phyloP scores from a whole-genome alignment of 2,888 invertebrate species.

The Orchestes rusci region DNA sequence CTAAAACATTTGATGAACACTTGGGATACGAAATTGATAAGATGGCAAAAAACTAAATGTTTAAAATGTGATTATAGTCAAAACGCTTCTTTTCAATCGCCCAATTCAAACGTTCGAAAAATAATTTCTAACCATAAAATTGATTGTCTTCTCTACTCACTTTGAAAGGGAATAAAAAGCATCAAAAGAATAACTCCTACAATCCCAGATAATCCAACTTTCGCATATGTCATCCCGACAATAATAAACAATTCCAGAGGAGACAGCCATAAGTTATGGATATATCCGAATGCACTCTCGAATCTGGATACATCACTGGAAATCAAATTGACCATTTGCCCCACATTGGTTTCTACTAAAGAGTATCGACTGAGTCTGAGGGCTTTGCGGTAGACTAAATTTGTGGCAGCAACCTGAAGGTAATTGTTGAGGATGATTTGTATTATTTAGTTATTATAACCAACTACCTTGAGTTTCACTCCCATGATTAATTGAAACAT shows the following conservation, averaged over 20 bases:
- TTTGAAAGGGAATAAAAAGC: constrained; percentile 37
- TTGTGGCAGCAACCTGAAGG: constrained; percentile 55
- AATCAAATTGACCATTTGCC: constrained; percentile 33
- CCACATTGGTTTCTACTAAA: constrained; percentile 29
- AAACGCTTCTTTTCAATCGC: too few species aligned
- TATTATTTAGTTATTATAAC: not conserved
- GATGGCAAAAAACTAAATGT: too few species aligned
- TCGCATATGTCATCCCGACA: constrained; percentile 47
- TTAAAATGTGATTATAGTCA: too few species aligned
- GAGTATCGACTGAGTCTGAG: constrained; percentile 28
- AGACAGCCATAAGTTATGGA: constrained; percentile 74
- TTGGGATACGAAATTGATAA: too few species aligned
- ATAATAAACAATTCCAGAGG: constrained; percentile 53
- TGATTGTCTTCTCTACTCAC: constrained; percentile 30
- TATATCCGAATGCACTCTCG: constrained; percentile 68
- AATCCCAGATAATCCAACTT: constrained; percentile 41
- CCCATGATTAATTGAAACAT: constrained; percentile 74
- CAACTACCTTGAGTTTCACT: constrained; percentile 66
- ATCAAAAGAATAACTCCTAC: constrained; percentile 42
- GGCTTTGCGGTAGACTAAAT: constrained; percentile 63
- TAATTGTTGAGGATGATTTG: not conserved
- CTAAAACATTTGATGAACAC: too few species aligned
- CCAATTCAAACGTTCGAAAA: not conserved
- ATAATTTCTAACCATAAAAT: not conserved
- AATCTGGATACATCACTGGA: constrained; percentile 61